Evolutionary conservation across 2,797 vertebrate species (phyloP).

Genomic region (Girardinus metallicus): DNA sequence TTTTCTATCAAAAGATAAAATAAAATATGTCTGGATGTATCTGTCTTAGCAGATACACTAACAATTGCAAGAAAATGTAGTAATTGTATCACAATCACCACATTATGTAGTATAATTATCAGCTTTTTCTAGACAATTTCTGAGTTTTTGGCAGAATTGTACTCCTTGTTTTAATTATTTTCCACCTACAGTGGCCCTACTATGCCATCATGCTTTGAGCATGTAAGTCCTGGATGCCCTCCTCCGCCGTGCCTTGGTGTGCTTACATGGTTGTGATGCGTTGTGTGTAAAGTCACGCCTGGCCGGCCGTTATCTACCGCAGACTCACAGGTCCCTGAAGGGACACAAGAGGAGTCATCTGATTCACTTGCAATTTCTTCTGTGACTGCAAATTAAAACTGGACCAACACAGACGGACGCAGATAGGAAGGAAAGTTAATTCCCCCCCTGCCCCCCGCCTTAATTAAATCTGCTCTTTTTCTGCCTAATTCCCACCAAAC

Average conservation of each 20-base stretch:
- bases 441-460: neutral
- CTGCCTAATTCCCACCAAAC: slow-evolving; percentile 55
- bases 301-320: slow-evolving; percentile 73
- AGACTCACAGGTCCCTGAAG: slow-evolving; percentile 70
- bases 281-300: slow-evolving; percentile 66
- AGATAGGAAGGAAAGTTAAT: slow-evolving; percentile 47
- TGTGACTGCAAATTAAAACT: slow-evolving; percentile 73
- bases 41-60: neutral
- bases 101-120: too few relatives aligned
- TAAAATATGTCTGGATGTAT: neutral
- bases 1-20: neutral
- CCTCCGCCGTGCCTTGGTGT: neutral
- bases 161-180: too few relatives aligned
- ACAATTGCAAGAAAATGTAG: too few relatives aligned
- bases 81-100: too few relatives aligned
- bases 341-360: slow-evolving; percentile 65
- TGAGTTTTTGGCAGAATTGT: too few relatives aligned
- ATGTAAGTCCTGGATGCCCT: slow-evolving; percentile 13
- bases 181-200: too few relatives aligned
- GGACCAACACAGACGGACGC: slow-evolving; percentile 54
- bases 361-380: slow-evolving; percentile 71
- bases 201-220: neutral
- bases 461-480: slow-evolving; percentile 61
- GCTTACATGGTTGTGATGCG: slow-evolving; percentile 14
- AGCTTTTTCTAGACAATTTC: too few relatives aligned